Base-by-base conservation (phyloP, 2,113 vertebrate species). In the Gopherus flavomarginatus region DNA sequence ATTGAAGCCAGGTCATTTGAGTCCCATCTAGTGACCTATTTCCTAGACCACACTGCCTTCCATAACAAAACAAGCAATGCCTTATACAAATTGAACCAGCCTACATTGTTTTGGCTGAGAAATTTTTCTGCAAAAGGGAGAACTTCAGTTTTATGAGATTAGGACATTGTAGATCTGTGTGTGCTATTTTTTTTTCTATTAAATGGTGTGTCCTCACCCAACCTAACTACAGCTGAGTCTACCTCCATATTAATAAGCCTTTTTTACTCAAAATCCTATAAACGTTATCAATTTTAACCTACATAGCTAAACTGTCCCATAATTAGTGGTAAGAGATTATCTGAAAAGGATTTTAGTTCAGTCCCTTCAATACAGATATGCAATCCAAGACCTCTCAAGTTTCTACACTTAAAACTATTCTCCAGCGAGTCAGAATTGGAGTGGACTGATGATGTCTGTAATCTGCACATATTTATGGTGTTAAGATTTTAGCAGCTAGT, bases 141-240 rank as follows among this genome's bases (percentile, higher is more conserved):
- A 96, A 96, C 85, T 31, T 78, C 94, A 96, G 19, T 94, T 95
- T 38, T 56, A 8, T 96, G 91, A 97, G 79, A 96, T 79, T 31
- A 79, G 53, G 90, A 94, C 49, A 85, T 49, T 87, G 50, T 35
- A 54, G 2, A 5, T 81, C 42, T 54, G n/a, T 6, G 17, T 31
- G 50, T 50, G 49, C 12, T 50, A 14, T 52, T 29, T 47, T 35
- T 13, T 2, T 6, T 85, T 88, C 79, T 86, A 11, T 65, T 65
- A 82, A 47, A 29, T 89, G 50, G 79, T 62, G 54, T 84, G 72
- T 12, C 42, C 57, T 50, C 78, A 95, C n/a, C 56, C 42, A 27
- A 79, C 49, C 38, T 89, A 65, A n/a, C 29, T 88, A 16, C 24
- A 96, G 85, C 87, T 4, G 2, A 13, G 4, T 77, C 85, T 86